phyloP scores from a whole-genome alignment of 2,888 invertebrate genomes.

The Athripsodes cinereus region DNA sequence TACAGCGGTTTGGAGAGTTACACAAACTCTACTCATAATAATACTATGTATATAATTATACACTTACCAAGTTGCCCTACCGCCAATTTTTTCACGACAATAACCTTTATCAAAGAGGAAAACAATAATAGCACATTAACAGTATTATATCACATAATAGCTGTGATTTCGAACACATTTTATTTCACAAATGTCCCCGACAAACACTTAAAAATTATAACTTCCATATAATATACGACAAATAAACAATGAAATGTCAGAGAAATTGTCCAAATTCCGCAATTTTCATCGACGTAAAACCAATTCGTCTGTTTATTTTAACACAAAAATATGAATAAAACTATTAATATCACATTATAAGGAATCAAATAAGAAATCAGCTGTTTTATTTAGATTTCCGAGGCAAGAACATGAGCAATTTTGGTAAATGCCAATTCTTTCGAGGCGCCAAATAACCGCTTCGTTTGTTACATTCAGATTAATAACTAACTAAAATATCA shows the following conservation, averaged over 20 bases:
- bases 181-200: background rate
- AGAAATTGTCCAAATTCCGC: background rate
- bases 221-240: background rate
- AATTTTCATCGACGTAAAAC: too few relatives aligned
- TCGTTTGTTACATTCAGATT: background rate
- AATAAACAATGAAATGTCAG: background rate
- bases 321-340: too few relatives aligned
- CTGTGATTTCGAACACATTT: background rate
- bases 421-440: background rate
- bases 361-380: background rate
- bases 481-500: too few relatives aligned
- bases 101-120: background rate
- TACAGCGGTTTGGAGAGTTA: background rate
- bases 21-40: background rate
- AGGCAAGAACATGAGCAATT: background rate
- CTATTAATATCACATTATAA: background rate
- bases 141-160: background rate
- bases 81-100: background rate
- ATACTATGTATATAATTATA: background rate
- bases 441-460: background rate
- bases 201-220: background rate
- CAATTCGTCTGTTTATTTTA: too few relatives aligned
- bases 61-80: conserved; percentile 7
- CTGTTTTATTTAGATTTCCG: background rate
- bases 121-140: background rate